Percentiles rank a stretch among this genome's conserved stretches.
phyloP scores from a whole-genome alignment of 2,113 vertebrate genomes.

The Syngnathus typhle region DNA sequence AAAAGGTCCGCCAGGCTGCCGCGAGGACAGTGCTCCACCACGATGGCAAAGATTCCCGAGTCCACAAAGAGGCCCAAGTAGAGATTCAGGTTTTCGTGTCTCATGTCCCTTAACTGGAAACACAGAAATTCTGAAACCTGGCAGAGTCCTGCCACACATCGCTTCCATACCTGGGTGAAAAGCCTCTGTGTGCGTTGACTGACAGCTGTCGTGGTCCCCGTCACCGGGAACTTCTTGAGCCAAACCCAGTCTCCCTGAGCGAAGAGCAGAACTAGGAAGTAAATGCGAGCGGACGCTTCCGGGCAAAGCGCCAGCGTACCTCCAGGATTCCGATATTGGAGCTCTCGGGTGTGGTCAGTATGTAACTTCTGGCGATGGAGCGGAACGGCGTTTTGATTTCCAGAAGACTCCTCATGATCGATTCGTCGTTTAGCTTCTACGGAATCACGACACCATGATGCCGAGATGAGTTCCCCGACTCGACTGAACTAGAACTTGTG shows the following conservation, averaged over 20 bases:
- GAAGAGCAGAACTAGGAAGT: conserved; percentile 12
- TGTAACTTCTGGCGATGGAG: conserved; percentile 54
- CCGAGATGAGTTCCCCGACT: background rate
- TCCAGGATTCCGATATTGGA: conserved; percentile 62
- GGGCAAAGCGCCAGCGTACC: conserved; percentile 21
- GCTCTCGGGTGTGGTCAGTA: conserved; percentile 54
- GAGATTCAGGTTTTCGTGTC: conserved; percentile 79
- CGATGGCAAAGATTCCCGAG: conserved; percentile 72
- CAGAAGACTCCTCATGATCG: conserved; percentile 59
- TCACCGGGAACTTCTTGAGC: conserved; percentile 78
- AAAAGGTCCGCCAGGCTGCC: conserved; percentile 84
- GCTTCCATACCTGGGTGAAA: conserved; percentile 45
- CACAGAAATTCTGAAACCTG: background rate
- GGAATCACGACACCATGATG: background rate
- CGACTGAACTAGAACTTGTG: too few relatives aligned
- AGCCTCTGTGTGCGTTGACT: conserved; percentile 45
- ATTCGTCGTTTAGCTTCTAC: conserved; percentile 59
- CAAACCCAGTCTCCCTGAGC: conserved; percentile 84
- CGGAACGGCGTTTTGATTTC: conserved; percentile 53
- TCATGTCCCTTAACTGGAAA: conserved; percentile 76
- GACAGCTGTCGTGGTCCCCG: conserved; percentile 56
- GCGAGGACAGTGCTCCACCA: conserved; percentile 78
- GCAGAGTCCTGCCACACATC: background rate
- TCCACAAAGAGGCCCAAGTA: conserved; percentile 81
- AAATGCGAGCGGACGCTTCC: background rate